Evolutionary conservation across 2,113 vertebrate species (phyloP).

Genomic region (Gorsachius goisagi): DNA sequence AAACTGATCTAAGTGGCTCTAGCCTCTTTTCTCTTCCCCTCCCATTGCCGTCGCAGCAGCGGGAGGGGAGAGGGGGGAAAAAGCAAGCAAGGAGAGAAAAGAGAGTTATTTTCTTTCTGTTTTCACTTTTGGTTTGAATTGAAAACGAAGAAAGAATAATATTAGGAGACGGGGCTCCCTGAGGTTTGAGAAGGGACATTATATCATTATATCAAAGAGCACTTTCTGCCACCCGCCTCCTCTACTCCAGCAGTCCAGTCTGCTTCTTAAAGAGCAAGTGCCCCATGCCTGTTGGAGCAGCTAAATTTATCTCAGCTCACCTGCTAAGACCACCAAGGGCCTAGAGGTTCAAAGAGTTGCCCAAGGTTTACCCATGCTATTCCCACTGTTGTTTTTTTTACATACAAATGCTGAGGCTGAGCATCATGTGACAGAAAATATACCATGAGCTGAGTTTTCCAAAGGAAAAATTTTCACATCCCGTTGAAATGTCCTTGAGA

Average conservation of each 20-base stretch:
- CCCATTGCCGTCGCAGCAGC: background rate
- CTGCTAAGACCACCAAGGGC: conserved; percentile 57
- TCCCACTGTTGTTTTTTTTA: background rate
- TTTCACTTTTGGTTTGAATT: conserved; percentile 70
- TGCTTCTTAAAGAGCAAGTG: background rate
- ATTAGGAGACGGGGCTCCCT: conserved; percentile 51
- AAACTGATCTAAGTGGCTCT: conserved; percentile 36
- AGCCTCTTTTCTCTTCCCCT: background rate
- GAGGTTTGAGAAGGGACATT: background rate
- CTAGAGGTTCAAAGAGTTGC: conserved; percentile 54
- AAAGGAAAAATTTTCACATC: background rate
- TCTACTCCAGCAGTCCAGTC: background rate
- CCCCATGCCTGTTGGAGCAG: background rate
- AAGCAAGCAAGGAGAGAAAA: background rate
- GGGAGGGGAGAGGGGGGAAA: background rate
- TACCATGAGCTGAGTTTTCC: background rate
- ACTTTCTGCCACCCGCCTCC: conserved; percentile 41
- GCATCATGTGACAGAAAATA: background rate
- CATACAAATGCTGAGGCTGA: background rate
- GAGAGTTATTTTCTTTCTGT: conserved; percentile 48
- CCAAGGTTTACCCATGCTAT: background rate
- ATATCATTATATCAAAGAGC: conserved; percentile 61
- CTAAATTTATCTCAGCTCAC: conserved; percentile 54
- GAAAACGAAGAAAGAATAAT: conserved; percentile 67
- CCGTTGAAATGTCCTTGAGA: background rate